These are phyloP conservation scores for human (Homo sapiens) DNA, from an alignment of 2,113 vertebrate species.

Conservation along the genomic window GRCh38 chr16:6444001-6444500, in stretches of 20 bases:
- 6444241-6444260: not conserved
- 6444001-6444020: no score
- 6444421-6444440: no score
- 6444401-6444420: no score
- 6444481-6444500: no score
- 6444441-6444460: no score
- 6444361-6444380: no score
- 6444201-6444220: not conserved
- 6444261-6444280: no score
- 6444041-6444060: not conserved
- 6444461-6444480: no score
- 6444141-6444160: not conserved
- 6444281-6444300: accelerated
- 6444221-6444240: not conserved
- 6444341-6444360: no score
- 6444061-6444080: no score
- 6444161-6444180: not conserved
- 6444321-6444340: not conserved
- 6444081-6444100: not conserved
- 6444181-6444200: not conserved
- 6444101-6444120: not conserved
- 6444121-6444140: not conserved
- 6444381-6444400: no score
- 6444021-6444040: not conserved
- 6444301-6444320: not conserved